Base-by-base conservation (phyloP, 2,888 invertebrate species). In the Empis livida region DNA sequence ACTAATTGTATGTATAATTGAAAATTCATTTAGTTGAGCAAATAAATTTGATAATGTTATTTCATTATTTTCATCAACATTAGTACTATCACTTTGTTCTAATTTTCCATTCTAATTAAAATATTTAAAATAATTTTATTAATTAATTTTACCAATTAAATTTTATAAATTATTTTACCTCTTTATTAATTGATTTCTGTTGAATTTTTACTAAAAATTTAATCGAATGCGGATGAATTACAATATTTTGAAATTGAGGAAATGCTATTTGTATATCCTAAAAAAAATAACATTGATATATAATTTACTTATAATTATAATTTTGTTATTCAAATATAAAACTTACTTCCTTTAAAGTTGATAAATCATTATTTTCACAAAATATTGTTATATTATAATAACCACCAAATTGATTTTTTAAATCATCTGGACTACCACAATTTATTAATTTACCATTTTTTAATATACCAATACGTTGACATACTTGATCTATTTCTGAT, bases 401-500 rank as follows among this genome's bases (percentile, higher is more conserved):
- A 37, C 65, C 65, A 5, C 70, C 70, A 47, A 63, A 63, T 44
- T 63, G 59, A 1, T 57, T 50, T 44, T 64, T 63, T 10, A 70
- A 54, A 47, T 59, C 59, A 17, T 61, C 57, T 5, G 68, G 66
- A 44, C 61, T 61, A 20, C 63, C 67, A 52, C 61, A 63, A 37
- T 63, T 63, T 15, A 68, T 56, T 47, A 70, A 59, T 45, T 64
- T 61, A 1, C 70, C 70, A 23, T 67, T 64, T 45, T 65, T 64
- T 10, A 70, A 54, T 6, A 70, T 62, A 2, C 63, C 69, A 27
- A 70, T 67, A 2, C 67, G 63, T 56, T 68, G 61, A 43, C 70
- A 70, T 31, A 68, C 58, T 30, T 63, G 59, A 56, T 70, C 70
- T 11, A 70, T 67, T 54, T 70, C 70, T 9, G 67, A 63, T 42